These are phyloP conservation scores for Leucozona laternaria DNA, from an alignment of 2,888 invertebrate species.

Conservation along the genomic window DNA sequence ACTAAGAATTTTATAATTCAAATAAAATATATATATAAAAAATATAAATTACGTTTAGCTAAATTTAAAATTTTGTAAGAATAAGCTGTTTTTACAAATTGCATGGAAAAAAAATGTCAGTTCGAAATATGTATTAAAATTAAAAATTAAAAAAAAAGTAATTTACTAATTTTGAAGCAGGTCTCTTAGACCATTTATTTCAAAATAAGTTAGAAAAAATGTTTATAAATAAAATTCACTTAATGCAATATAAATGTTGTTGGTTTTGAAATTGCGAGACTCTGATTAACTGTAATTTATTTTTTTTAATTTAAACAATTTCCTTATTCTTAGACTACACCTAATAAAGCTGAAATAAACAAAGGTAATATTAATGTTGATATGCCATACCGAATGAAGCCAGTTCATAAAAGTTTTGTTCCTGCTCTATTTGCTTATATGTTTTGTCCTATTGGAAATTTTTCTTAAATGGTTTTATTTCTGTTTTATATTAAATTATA, in stretches of 20 bases:
- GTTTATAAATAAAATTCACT: no score
- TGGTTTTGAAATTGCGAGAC: not conserved
- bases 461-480: no score
- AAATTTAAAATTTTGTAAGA: slow-evolving; percentile 40
- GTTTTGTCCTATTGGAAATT: no score
- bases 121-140: not conserved
- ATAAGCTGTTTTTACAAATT: slow-evolving; percentile 59
- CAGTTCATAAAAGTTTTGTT: no score
- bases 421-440: no score
- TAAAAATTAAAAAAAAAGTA: not conserved
- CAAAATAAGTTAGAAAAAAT: not conserved
- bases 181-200: not conserved
- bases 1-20: not conserved
- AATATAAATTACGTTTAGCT: not conserved
- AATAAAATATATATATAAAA: slow-evolving; percentile 9
- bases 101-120: not conserved
- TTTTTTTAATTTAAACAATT: no score
- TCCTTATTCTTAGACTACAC: no score
- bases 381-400: no score
- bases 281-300: no score
- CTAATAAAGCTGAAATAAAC: no score
- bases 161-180: not conserved
- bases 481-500: no score
- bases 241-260: not conserved
- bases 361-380: no score